A percentile compares a stretch with the other conserved stretches of the same genome.
Evolutionary conservation across 2,888 invertebrate genomes (phyloP).

Genomic region (Candidula unifasciata): DNA sequence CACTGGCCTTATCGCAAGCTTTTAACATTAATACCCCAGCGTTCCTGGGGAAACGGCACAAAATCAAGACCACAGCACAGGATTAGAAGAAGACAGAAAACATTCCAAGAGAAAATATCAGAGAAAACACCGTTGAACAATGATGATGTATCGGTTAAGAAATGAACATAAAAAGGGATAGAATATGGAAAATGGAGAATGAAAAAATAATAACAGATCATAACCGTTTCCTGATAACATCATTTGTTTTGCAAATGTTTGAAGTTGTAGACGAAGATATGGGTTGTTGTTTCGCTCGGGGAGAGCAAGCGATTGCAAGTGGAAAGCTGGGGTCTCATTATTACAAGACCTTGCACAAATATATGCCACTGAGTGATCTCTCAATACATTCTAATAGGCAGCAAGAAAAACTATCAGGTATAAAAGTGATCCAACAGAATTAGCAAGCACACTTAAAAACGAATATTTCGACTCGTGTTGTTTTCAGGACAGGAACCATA

Average conservation of each 20-base stretch:
- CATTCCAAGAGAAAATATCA: neutral
- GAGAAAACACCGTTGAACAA: constrained; percentile 5
- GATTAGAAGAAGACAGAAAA: too few relatives aligned
- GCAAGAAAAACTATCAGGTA: too few relatives aligned
- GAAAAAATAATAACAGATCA: constrained; percentile 13
- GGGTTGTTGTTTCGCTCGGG: neutral
- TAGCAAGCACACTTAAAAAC: too few relatives aligned
- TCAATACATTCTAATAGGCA: too few relatives aligned
- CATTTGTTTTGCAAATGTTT: constrained; percentile 39
- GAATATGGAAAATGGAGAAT: constrained; percentile 2
- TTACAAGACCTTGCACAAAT: neutral
- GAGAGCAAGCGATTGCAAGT: neutral
- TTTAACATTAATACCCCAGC: constrained; percentile 36
- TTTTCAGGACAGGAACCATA: neutral
- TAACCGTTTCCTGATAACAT: constrained; percentile 28
- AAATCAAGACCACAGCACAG: neutral
- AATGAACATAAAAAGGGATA: constrained; percentile 1
- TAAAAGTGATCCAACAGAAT: too few relatives aligned
- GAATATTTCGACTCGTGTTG: neutral
- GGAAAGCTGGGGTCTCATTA: neutral
- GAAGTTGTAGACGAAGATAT: neutral
- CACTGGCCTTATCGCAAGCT: constrained; percentile 24
- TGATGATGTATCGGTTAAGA: constrained; percentile 16
- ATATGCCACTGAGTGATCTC: neutral
- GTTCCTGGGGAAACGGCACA: neutral